phyloP scores from a whole-genome alignment of 2,113 vertebrate species.

The Aptenodytes patagonicus region DNA sequence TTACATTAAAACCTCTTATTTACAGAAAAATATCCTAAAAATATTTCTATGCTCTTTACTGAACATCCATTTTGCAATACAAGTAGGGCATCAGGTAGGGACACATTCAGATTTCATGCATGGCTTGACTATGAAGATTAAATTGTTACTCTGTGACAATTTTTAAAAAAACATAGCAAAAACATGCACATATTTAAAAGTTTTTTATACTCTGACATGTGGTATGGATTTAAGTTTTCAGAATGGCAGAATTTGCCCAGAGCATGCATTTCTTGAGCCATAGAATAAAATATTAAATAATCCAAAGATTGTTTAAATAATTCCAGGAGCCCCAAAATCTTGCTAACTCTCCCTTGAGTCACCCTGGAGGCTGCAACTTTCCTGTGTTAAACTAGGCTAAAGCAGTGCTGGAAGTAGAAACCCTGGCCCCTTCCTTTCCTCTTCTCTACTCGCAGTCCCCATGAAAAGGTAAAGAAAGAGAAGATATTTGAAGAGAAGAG shows the following conservation, averaged over 20 bases:
- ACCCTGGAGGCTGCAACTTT: not conserved
- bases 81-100: not conserved
- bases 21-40: not conserved
- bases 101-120: not conserved
- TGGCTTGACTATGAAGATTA: not conserved
- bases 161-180: not conserved
- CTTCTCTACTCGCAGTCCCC: not conserved
- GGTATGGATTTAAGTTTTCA: not conserved
- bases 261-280: not conserved
- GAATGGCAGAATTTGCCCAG: not conserved
- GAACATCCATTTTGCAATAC: not conserved
- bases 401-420: not conserved
- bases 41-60: not conserved
- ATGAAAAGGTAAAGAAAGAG: not conserved
- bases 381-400: not conserved
- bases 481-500: not conserved
- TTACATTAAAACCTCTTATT: not conserved
- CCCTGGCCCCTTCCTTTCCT: not conserved
- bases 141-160: not conserved
- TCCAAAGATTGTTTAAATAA: not conserved
- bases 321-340: not conserved
- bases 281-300: not conserved
- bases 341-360: not conserved
- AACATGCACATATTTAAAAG: not conserved
- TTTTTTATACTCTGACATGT: not conserved